A percentile compares a stretch with the other conserved stretches of the same genome.
phyloP scores from a whole-genome alignment of 2,797 vertebrate genomes.

The Synanceia verrucosa region DNA sequence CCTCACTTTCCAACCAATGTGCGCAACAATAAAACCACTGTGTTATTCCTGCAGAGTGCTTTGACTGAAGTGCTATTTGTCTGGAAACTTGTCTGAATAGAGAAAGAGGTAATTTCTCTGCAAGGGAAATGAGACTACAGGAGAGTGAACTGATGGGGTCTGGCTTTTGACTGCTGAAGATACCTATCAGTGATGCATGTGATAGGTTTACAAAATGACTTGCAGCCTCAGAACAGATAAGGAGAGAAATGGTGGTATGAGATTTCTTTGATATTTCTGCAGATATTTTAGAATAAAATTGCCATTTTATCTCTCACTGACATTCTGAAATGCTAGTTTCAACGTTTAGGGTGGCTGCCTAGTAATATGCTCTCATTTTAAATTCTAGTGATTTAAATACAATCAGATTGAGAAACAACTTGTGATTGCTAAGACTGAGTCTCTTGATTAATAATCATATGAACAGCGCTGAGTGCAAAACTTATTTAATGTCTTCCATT shows the following conservation, averaged over 20 bases:
- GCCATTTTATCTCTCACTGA: conserved; percentile 14
- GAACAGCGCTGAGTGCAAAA: background rate
- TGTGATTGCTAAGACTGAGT: background rate
- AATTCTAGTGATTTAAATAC: background rate
- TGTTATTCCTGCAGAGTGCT: background rate
- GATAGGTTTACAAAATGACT: conserved; percentile 33
- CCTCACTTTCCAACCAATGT: conserved; percentile 3
- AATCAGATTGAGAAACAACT: background rate
- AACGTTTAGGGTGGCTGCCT: conserved; percentile 12
- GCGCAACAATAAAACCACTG: conserved; percentile 16
- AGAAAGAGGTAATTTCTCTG: conserved; percentile 19
- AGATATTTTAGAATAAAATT: conserved; percentile 26
- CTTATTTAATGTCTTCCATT: background rate
- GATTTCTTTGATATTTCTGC: conserved; percentile 27
- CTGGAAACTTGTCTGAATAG: conserved; percentile 16
- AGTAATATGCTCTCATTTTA: background rate
- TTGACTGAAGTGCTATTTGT: conserved; percentile 17
- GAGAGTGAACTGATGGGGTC: conserved; percentile 14
- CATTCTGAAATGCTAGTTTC: conserved; percentile 27
- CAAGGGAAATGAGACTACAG: conserved; percentile 25
- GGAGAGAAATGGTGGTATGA: background rate
- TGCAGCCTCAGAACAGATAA: conserved; percentile 22
- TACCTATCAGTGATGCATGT: conserved; percentile 28
- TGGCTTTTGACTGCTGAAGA: conserved; percentile 26
- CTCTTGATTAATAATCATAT: background rate